Evolutionary conservation across 1,140 invertebrate genomes (phyloP).

Genomic region (Cyphomyrmex costatus): DNA sequence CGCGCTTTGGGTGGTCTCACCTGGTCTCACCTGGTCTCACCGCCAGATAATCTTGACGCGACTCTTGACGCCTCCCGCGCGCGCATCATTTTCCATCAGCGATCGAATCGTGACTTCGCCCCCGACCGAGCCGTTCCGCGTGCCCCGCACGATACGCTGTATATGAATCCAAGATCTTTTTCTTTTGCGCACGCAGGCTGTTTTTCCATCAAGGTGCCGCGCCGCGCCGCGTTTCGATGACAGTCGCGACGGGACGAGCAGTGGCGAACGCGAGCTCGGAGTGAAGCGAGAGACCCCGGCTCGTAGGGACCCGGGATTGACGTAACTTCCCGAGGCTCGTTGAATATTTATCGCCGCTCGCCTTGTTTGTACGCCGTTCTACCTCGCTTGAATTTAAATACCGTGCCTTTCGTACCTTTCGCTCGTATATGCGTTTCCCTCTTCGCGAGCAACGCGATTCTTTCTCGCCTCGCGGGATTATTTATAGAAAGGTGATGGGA

Average conservation of each 20-base stretch:
- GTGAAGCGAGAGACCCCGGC: constrained; percentile 52
- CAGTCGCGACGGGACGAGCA: constrained; percentile 14
- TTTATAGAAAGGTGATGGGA: constrained; percentile 66
- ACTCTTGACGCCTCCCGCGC: constrained; percentile 76
- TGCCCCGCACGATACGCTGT: background rate
- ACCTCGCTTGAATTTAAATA: constrained; percentile 75
- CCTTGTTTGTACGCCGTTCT: constrained; percentile 74
- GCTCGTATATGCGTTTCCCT: constrained; percentile 56
- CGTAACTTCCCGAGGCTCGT: constrained; percentile 64
- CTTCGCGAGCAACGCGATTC: constrained; percentile 62
- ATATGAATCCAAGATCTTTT: background rate
- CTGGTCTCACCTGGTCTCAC: constrained; percentile 79
- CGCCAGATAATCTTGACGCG: constrained; percentile 71
- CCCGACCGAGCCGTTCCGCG: constrained; percentile 57
- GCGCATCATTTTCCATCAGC: constrained; percentile 71
- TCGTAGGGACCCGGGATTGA: constrained; percentile 50
- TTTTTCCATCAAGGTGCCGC: background rate
- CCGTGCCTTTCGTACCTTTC: constrained; percentile 60
- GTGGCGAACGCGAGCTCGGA: constrained; percentile 29
- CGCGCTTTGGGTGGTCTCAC: constrained; percentile 80
- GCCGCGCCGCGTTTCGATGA: constrained; percentile 38
- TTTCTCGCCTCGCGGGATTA: constrained; percentile 63
- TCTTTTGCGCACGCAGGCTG: background rate
- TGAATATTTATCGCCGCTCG: constrained; percentile 77
- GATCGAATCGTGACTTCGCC: constrained; percentile 73